Conservation (phyloP, 2,797 vertebrate species). For the Paratrypauchen microcephalus region DNA sequence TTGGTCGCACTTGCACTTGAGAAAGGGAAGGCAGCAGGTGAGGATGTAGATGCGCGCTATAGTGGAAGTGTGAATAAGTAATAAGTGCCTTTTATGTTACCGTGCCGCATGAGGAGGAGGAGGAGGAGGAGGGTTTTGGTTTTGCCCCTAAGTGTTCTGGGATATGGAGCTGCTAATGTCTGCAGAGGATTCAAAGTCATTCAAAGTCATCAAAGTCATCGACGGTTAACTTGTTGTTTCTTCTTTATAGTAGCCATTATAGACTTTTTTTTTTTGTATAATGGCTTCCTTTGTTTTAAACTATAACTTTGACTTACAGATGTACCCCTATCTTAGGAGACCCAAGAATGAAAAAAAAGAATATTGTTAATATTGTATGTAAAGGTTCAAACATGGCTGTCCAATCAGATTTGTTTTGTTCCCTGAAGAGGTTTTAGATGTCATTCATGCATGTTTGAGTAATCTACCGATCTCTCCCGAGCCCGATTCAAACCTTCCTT, state of each 20-base stretch:
- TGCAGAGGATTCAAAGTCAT: conserved; percentile 6
- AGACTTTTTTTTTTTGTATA: too few relatives aligned
- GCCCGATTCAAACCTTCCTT: too few relatives aligned
- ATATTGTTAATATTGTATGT: too few relatives aligned
- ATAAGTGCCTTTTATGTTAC: background rate
- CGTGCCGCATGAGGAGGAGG: background rate
- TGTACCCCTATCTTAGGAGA: too few relatives aligned
- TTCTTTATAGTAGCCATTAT: too few relatives aligned
- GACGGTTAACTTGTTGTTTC: background rate
- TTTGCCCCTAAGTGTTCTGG: conserved; percentile 11
- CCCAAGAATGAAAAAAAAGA: background rate
- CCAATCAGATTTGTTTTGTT: too few relatives aligned
- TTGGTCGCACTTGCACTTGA: background rate
- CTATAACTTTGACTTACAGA: background rate
- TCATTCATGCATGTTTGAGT: too few relatives aligned
- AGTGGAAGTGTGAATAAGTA: conserved; percentile 18
- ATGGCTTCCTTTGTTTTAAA: too few relatives aligned
- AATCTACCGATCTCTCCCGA: too few relatives aligned
- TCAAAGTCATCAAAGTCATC: background rate
- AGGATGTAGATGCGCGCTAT: conserved; percentile 7
- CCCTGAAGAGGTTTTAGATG: too few relatives aligned
- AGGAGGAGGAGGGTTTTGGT: conserved; percentile 4
- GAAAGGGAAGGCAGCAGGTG: conserved; percentile 11
- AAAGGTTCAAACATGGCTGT: too few relatives aligned
- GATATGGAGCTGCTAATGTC: conserved; percentile 5